Conservation (phyloP, 2,888 invertebrate genomes). For the Ferrisia virgata region DNA sequence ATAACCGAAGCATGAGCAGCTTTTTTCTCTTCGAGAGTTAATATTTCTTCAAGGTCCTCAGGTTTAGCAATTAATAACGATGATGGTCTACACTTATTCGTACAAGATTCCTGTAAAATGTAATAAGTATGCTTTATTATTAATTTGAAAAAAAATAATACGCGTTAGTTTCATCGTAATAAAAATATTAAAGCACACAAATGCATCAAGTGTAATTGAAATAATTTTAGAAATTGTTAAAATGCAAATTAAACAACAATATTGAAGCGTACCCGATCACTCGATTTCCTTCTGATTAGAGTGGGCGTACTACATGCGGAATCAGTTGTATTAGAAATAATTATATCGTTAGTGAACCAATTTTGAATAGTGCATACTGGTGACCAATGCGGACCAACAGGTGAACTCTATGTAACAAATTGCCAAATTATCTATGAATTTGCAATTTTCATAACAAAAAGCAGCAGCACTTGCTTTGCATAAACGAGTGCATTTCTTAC, state of each 20-base stretch:
- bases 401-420: slow-evolving; percentile 36
- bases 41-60: slow-evolving; percentile 36
- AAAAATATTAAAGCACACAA: background rate
- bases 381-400: slow-evolving; percentile 36
- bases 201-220: background rate
- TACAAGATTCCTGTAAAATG: slow-evolving; percentile 2
- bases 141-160: no score
- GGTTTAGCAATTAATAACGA: slow-evolving; percentile 35
- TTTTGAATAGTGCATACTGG: slow-evolving; percentile 35
- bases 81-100: slow-evolving; percentile 31
- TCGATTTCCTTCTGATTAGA: slow-evolving; percentile 19
- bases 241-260: background rate
- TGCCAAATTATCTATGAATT: background rate
- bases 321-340: slow-evolving; percentile 10
- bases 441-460: background rate
- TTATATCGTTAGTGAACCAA: slow-evolving; percentile 32
- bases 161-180: no score
- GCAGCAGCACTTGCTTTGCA: no score
- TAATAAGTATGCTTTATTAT: background rate
- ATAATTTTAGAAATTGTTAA: background rate
- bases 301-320: slow-evolving; percentile 41
- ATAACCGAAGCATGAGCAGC: slow-evolving; percentile 41
- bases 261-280: slow-evolving; percentile 24
- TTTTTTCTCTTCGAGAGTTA: slow-evolving; percentile 24
- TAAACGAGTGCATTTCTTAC: no score